phyloP scores from a whole-genome alignment of 1,140 invertebrate genomes.

The Cydia pomonella region DNA sequence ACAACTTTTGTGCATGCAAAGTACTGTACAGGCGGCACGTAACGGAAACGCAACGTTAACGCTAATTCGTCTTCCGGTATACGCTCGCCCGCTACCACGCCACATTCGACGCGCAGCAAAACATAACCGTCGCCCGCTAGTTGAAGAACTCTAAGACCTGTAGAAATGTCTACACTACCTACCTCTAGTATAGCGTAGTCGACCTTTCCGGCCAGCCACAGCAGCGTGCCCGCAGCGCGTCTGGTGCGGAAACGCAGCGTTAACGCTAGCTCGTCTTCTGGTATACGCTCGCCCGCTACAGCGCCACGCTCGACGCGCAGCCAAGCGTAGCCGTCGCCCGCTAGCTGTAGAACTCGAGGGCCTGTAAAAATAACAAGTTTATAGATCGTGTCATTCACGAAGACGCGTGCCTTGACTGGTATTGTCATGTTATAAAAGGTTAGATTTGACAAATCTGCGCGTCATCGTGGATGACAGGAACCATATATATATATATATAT shows the following conservation, averaged over 20 bases:
- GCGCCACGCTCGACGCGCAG: slow-evolving; percentile 62
- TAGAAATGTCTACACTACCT: slow-evolving; percentile 73
- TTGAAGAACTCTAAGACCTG: slow-evolving; percentile 42
- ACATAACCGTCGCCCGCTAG: slow-evolving; percentile 64
- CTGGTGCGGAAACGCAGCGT: slow-evolving; percentile 91
- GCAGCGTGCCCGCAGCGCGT: slow-evolving; percentile 91
- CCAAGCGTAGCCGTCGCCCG: slow-evolving; percentile 62
- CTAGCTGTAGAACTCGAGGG: slow-evolving; percentile 46
- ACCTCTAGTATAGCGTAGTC: slow-evolving; percentile 96
- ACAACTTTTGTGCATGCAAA: too few species aligned
- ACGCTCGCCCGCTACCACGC: slow-evolving; percentile 71
- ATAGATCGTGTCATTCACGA: too few species aligned
- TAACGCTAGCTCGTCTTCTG: slow-evolving; percentile 91
- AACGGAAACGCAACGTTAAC: slow-evolving; percentile 90
- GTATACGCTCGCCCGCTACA: slow-evolving; percentile 78
- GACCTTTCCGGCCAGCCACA: slow-evolving; percentile 91
- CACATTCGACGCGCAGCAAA: slow-evolving; percentile 58
- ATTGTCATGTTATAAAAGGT: too few species aligned
- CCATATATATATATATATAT: too few species aligned
- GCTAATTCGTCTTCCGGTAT: slow-evolving; percentile 90
- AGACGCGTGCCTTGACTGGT: too few species aligned
- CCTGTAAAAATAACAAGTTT: slow-evolving; percentile 35
- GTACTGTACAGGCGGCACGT: slow-evolving; percentile 88
- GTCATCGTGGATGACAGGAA: too few species aligned
- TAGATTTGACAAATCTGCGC: too few species aligned